These are phyloP conservation scores for Oligia strigilis DNA, from an alignment of 2,888 invertebrate genomes.

Conservation along the genomic window DNA sequence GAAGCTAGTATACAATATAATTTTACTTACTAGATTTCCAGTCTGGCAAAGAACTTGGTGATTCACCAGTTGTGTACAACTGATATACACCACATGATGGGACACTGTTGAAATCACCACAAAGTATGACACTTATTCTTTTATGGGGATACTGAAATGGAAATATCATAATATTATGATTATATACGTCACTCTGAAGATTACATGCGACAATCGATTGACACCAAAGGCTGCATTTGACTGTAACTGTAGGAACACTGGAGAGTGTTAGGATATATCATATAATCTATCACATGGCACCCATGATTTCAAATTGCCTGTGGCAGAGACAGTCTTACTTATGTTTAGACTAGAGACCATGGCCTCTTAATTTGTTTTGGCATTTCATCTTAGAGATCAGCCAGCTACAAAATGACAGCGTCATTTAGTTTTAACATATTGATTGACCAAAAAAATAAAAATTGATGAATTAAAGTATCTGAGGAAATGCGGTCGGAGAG, in stretches of 20 bases:
- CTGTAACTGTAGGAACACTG: background rate
- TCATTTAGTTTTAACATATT: background rate
- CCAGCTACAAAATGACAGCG: background rate
- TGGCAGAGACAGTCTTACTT: background rate
- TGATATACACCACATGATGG: slow-evolving; percentile 96
- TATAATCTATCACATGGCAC: no score
- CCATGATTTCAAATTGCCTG: background rate
- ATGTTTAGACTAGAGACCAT: background rate
- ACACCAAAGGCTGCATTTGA: background rate
- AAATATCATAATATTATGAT: slow-evolving; percentile 16
- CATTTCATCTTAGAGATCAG: background rate
- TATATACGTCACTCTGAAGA: background rate
- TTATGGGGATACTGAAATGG: slow-evolving; percentile 77
- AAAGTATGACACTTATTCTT: slow-evolving; percentile 93
- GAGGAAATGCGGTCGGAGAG: no score
- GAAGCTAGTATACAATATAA: background rate
- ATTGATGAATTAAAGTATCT: background rate
- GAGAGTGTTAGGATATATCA: background rate
- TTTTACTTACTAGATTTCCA: slow-evolving; percentile 94
- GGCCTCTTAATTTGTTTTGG: background rate
- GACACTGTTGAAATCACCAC: slow-evolving; percentile 98
- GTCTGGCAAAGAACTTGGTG: slow-evolving; percentile 92
- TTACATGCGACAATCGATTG: background rate
- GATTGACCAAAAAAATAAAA: background rate
- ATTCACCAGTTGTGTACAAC: slow-evolving; percentile 93